Conservation (phyloP, 2,888 invertebrate species). For the Cerastis rubricosa region DNA sequence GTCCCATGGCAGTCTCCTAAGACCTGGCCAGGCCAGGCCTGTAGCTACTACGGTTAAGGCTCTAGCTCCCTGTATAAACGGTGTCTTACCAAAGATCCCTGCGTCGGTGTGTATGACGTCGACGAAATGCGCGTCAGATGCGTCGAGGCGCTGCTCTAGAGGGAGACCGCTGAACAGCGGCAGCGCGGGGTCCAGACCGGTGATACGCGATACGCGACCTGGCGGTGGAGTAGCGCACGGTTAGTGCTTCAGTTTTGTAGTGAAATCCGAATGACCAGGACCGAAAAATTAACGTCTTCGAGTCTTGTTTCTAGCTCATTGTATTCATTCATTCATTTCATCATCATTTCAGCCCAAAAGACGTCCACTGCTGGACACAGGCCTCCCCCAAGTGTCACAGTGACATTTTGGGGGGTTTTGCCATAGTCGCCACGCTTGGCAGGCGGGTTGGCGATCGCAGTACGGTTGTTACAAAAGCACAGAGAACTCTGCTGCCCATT, state of each 20-base stretch:
- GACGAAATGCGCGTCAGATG: slow-evolving; percentile 91
- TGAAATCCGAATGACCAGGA: not conserved
- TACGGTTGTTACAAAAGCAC: too few species aligned
- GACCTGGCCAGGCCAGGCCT: too few species aligned
- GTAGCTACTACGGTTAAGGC: not conserved
- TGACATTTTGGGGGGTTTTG: too few species aligned
- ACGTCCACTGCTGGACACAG: too few species aligned
- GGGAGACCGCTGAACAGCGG: slow-evolving; percentile 91
- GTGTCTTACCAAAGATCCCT: slow-evolving; percentile 85
- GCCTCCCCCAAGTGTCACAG: too few species aligned
- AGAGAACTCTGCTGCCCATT: too few species aligned
- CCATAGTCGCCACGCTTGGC: too few species aligned
- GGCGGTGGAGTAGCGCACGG: not conserved
- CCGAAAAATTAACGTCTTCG: not conserved
- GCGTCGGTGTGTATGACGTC: slow-evolving; percentile 92
- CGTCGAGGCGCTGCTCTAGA: slow-evolving; percentile 88
- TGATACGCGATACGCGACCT: slow-evolving; percentile 90
- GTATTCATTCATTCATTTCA: too few species aligned
- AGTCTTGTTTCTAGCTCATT: not conserved
- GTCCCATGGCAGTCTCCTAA: not conserved
- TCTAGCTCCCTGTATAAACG: not conserved
- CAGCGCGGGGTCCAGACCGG: slow-evolving; percentile 92
- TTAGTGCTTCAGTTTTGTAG: not conserved
- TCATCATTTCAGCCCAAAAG: too few species aligned
- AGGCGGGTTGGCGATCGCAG: too few species aligned